Evolutionary conservation across 1,140 invertebrate genomes (phyloP), one percentile per base, ranked within the genome.

Genomic region (Apis florea): DNA sequence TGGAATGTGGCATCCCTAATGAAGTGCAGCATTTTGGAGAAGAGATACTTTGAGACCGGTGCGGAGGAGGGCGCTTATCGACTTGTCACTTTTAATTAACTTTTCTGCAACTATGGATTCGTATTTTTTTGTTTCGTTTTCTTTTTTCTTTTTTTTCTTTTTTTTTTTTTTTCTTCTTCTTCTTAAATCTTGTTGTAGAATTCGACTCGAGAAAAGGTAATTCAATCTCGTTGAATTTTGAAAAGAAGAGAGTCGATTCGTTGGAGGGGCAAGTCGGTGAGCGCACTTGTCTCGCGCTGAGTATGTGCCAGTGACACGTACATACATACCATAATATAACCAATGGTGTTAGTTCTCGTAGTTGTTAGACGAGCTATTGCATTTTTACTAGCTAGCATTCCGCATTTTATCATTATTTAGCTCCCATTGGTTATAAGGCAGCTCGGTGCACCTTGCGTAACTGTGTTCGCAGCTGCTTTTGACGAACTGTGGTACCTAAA

Each of bases 1-100:
- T 93, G 92, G 92, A 93, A 93, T 93, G 92, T 93, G 90, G 92
- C 92, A 93, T 93, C 92, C 91, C 90, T 91, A 92, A 92, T 92
- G 88, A 93, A 93, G 90, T 92, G 91, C 91, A 93, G 91, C 92
- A 93, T 93, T 93, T 93, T 93, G 88, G 89, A 89, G 83, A 88
- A 86, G 84, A 90, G 86, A 88, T 88, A 86, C 69, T 86, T 84
- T 87, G 75, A 89, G 53, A 80, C 63, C 51, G 80, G 85, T 17
- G 82, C 75, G 70, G 83, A 87, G 66, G 74, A 87, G 85, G 17
- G 77, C 77, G 82, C 82, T 54, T 53, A 86, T 64, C 73, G 49
- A 54, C 15, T 71, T 6, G 12, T 53, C 69, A n/a, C 1, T 51
- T 31, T 24, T 72, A 1, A 58, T n/a, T n/a, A n/a, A n/a, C 13